Evolutionary conservation across 2,797 vertebrate species (phyloP).

Genomic region (Delichon dasypus): DNA sequence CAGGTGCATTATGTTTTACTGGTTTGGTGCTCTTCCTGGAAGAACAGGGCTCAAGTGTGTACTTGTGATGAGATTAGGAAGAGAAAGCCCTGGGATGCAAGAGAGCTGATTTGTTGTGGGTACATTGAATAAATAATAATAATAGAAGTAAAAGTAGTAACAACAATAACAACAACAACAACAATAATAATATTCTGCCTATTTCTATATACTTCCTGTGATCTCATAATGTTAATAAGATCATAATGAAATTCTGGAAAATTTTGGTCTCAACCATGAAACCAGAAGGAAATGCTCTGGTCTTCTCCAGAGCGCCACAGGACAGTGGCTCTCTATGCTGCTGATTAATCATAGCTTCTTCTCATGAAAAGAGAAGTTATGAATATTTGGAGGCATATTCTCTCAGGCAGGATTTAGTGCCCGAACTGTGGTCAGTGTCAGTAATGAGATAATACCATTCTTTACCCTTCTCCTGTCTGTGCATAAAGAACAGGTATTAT

Average conservation of each 20-base stretch:
- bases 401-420: background rate
- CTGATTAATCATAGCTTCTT: background rate
- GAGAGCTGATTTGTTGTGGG: background rate
- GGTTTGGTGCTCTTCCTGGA: background rate
- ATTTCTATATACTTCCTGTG: background rate
- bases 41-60: background rate
- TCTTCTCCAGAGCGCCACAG: background rate
- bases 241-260: slow-evolving; percentile 8
- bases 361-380: background rate
- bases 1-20: background rate
- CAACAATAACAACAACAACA: rapidly evolving
- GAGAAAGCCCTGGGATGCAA: background rate
- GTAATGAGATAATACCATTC: slow-evolving; percentile 16
- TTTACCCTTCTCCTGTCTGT: slow-evolving; percentile 3
- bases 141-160: background rate
- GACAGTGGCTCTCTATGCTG: background rate
- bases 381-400: slow-evolving; percentile 40
- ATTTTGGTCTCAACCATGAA: background rate
- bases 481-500: slow-evolving; percentile 33
- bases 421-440: background rate
- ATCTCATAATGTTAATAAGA: background rate
- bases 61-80: background rate
- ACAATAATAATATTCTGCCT: background rate
- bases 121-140: background rate
- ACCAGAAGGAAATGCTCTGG: background rate